Evolutionary conservation across 2,797 vertebrate species (phyloP), one percentile per base, ranked within the genome.

Genomic region (Gallirallus australis): DNA sequence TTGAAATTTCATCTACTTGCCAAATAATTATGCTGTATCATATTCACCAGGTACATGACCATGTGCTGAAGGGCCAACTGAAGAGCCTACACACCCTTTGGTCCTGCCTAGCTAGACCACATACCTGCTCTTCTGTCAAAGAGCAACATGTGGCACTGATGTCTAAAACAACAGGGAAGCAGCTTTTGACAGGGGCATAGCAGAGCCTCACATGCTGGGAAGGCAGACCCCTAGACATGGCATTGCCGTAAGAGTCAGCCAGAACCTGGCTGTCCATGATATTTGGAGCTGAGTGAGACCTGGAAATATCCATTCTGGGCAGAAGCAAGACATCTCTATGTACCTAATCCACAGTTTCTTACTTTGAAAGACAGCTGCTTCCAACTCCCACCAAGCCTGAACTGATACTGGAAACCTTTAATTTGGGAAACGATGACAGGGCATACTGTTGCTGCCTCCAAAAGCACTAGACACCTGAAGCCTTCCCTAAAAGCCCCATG

Each of bases 131-230:
- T 64, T 47, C 39, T 52, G 17, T 33, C n/a, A 54, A 45, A 81
- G 15, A 86, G 65, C 17, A 75, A 35, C 20, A 35, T 0, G 31
- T 12, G 54, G n/a, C 48, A 72, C 28, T 27, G 30, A 45, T 11
- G 16, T 30, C 13, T 48, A 28, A 17, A 86, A 57, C 20, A 68
- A 75, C 11, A 72, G 33, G 31, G 2, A 63, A 12, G 20, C 12
- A 42, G 68, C 61, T 52, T 86, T 54, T 27, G 54, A 19, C 24
- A 42, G 54, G 27, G 0, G 0, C 42, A 59, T 33, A 76, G 73
- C 35, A 86, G 9, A 92, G 33, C 53, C 39, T 35, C 11, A 23
- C 0, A 1, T 0, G 3, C 24, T 28, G 37, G 30, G 25, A 11
- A 71, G 19, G 57, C 21, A 56, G 73, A 78, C 17, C 16, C 18